Evolutionary conservation across 2,888 invertebrate genomes (phyloP), one percentile per base, ranked within the genome.

Genomic region (Ischnus inquisitorius): DNA sequence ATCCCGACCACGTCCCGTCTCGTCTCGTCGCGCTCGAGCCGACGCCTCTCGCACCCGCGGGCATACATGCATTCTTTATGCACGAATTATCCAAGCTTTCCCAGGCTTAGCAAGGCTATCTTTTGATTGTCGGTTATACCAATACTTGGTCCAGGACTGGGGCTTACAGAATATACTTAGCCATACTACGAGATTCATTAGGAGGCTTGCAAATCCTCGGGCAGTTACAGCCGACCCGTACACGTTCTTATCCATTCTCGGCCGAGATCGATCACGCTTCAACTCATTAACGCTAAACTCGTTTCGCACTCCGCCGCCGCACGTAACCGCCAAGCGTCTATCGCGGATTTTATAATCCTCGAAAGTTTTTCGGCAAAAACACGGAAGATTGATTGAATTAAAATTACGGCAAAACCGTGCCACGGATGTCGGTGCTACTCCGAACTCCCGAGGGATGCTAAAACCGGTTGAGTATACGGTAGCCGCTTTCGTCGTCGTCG

Each of bases 391-490:
- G 75, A 75, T 75, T 75, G 75, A 75, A 68, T 67, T 54, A 57
- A 77, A 67, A 65, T 67, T 54, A 57, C 67, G 43, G 67, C 54
- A 67, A 77, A 67, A 77, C 19, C 67, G n/a, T 54, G 22, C 39
- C 41, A 48, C 76, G 16, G 72, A 60, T 60, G 60, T 34, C 60
- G 60, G 34, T 14, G 60, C 14, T 60, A n/a, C 34, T 25, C n/a
- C 1, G 51, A 16, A 12, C 0, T 16, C 2, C 2, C 3, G 54
- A 19, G 22, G 8, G 39, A 65, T 74, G 12, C 60, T 68, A 68
- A 75, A 81, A 81, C 75, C 81, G 75, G 75, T 81, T 69, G 8
- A 8, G 60, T 25, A 65, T 14, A 51, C 43, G 34, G 75, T 75
- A 81, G 80, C 80, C 16, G 51, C n/a, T 34, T 48, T 54, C 75